Evolutionary conservation across 2,113 vertebrate genomes (phyloP).

Genomic region (Solea senegalensis): DNA sequence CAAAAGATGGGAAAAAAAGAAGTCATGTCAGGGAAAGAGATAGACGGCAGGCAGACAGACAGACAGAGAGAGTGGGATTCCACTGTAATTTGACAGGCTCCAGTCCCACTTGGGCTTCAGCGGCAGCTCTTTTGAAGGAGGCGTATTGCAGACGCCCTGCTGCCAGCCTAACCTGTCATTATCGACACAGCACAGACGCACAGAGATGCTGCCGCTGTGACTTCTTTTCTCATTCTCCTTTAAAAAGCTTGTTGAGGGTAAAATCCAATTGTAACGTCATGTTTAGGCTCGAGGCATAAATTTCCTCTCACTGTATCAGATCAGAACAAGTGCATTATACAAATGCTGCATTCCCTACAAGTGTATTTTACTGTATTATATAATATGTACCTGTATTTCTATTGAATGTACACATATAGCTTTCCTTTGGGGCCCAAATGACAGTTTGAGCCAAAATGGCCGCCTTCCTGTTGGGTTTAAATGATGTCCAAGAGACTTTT

Average conservation of each 20-base stretch:
- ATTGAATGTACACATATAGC: no score
- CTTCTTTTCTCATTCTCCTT: constrained; percentile 17
- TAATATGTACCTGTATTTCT: no score
- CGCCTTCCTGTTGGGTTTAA: no score
- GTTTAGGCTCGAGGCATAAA: no score
- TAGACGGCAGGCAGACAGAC: constrained; percentile 10
- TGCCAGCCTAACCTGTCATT: constrained; percentile 67
- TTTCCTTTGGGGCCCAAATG: no score
- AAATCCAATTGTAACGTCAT: no score
- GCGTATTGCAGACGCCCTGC: constrained; percentile 47
- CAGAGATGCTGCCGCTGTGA: constrained; percentile 9
- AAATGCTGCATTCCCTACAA: no score
- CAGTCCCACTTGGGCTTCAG: constrained; percentile 45
- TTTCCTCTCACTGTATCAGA: no score
- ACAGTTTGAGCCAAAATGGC: no score
- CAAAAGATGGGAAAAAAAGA: constrained; percentile 27
- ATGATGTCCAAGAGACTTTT: no score
- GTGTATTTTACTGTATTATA: no score
- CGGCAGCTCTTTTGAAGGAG: constrained; percentile 54
- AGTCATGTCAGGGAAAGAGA: neutral
- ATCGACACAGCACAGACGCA: constrained; percentile 37
- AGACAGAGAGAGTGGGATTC: constrained; percentile 45
- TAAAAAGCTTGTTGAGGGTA: neutral
- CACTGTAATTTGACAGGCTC: constrained; percentile 70
- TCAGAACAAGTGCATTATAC: no score